Base-by-base conservation (phyloP, 2,888 invertebrate species). In the Papilio elwesi region DNA sequence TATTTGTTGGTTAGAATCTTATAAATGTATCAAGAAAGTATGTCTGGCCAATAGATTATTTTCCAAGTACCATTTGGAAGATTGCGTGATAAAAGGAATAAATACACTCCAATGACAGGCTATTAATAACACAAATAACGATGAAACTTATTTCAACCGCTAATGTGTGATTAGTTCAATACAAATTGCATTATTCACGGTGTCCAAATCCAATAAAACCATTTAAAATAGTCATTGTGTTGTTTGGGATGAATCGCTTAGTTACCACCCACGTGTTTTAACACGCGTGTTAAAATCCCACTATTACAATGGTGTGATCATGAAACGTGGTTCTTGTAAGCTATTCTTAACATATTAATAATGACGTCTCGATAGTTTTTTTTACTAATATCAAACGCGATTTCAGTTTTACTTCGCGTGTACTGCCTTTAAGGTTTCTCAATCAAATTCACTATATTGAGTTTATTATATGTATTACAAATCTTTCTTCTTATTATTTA, bases 121-220 rank as follows among this genome's bases (percentile, higher is more conserved):
- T 43, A 47, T 68, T 68, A 47, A 68, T 65, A 63, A 59, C 36
- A 64, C 68, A 49, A 72, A 74, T 77, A 77, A 65, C 51, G 51
- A 68, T 73, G 64, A 59, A 66, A 69, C 68, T 68, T 73, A 64
- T 73, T 51, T 73, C 65, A 66, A 62, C 48, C 49, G 38, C 49
- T 73, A 78, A 76, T 67, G 71, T 71, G 51, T 85, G 81, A 85
- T 75, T 78, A 79, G 78, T 81, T 78, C 81, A 78, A 78, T 79
- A 78, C 78, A 79, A 78, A 77, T 70, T 73, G 51, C 75, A 78
- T 78, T 79, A 75, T 81, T 81, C 78, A 81, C 78, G 76, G 78
- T 79, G 80, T 81, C 80, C 79, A 82, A 82, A 79, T 81, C 80
- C 79, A 82, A 83, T 83, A 84, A 83, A 83, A 87, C 76, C 78